phyloP scores from a whole-genome alignment of 2,113 vertebrate genomes.

The Pachypanchax playfairii region DNA sequence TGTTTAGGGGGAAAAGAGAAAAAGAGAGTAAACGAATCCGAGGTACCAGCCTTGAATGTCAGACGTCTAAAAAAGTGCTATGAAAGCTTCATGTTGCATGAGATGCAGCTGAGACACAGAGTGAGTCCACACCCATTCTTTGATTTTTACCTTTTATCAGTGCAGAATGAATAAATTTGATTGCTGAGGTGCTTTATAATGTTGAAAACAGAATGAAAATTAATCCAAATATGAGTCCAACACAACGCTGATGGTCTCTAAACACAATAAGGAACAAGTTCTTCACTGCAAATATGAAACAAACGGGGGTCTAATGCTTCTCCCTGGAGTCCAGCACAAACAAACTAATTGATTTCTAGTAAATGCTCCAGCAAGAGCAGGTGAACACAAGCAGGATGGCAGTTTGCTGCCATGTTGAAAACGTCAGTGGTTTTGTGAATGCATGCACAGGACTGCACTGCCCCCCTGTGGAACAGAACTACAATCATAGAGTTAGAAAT shows the following conservation, averaged over 20 bases:
- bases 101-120: background rate
- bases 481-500: no score
- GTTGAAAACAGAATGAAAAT: slow-evolving; percentile 33
- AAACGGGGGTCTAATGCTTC: background rate
- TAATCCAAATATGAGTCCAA: slow-evolving; percentile 25
- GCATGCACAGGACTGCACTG: slow-evolving; percentile 39
- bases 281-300: background rate
- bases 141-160: background rate
- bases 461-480: slow-evolving; percentile 78
- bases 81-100: background rate
- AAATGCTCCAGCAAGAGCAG: no score
- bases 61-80: background rate
- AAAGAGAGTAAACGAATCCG: slow-evolving; percentile 12
- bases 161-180: background rate
- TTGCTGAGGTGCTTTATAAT: no score
- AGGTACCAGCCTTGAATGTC: slow-evolving; percentile 5
- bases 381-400: background rate
- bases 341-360: background rate
- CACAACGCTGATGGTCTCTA: background rate
- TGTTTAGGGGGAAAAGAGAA: slow-evolving; percentile 67
- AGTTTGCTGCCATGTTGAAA: slow-evolving; percentile 5
- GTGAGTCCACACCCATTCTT: background rate
- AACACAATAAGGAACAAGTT: background rate
- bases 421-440: background rate
- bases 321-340: background rate